These are phyloP conservation scores for Coenobita brevimanus DNA, from an alignment of 1,140 invertebrate genomes.

Conservation along the genomic window DNA sequence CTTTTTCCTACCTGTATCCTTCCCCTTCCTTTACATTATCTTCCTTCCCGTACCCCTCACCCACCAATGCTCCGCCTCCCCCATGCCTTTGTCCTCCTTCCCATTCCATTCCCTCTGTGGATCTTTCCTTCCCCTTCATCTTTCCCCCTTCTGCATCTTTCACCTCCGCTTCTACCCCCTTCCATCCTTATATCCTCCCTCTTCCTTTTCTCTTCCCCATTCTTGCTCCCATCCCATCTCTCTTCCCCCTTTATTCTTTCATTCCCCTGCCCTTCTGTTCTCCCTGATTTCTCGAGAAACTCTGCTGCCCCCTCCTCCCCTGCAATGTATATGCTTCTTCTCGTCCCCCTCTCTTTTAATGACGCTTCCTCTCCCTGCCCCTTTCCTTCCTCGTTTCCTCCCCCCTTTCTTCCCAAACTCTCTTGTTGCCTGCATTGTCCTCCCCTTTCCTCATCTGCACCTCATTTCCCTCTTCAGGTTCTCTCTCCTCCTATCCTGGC, in stretches of 20 bases:
- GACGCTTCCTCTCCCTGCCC: too few species aligned
- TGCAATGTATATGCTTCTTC: too few species aligned
- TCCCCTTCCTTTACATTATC: too few species aligned
- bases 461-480: background rate
- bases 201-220: conserved; percentile 2
- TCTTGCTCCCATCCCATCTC: background rate
- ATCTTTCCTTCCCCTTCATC: background rate
- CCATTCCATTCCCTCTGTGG: background rate
- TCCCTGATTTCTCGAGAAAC: too few species aligned
- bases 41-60: too few species aligned
- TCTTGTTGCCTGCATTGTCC: background rate
- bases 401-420: background rate
- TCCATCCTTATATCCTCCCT: background rate
- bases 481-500: background rate
- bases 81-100: too few species aligned
- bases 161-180: background rate
- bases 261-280: too few species aligned
- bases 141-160: background rate
- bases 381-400: conserved; percentile 2
- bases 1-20: too few species aligned
- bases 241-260: background rate
- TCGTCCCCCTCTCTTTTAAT: too few species aligned
- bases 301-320: too few species aligned
- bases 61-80: too few species aligned
- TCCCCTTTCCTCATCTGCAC: background rate